Base-by-base conservation (phyloP, 2,113 vertebrate genomes). In the cattle (Bos taurus) region DNA sequence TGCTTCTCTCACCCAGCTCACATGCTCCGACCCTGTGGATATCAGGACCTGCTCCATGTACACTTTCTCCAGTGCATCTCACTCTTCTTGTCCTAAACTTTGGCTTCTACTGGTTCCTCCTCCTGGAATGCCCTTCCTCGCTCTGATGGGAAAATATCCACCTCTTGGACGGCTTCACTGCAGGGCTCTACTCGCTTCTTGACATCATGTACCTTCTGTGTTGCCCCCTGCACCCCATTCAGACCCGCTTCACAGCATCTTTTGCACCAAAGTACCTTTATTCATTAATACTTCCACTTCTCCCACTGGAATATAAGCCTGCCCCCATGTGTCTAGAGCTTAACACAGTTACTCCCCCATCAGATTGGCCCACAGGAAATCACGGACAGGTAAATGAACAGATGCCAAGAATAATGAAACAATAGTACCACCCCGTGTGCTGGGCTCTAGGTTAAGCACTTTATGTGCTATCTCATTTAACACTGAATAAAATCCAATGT, bases 221-320 rank as follows among this genome's bases (percentile, higher is more conserved):
- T 26, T 7, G 10, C 3, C 33, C 9, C 4, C 52, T 1, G 3
- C 7, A 54, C 16, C n/a, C 36, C 1, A 0, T 30, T 33, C 36
- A 28, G 33, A 46, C 14, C 15, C 52, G 16, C 21, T 71, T 71
- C 59, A 15, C 19, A 43, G 52, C 60, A 60, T 9, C 23, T 13
- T 62, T 15, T 28, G 13, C 26, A 50, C 33, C 33, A 33, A 80
- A 62, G n/a, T 33, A 16, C 23, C 15, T 60, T 92, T 48, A 7
- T 52, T 67, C 60, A 67, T 60, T 15, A 16, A 86, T 57, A 57
- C 10, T 57, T 25, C 21, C 40, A 4, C 62, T 25, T 57, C 52
- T 26, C 43, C 21, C 21, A 59, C 30, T 56, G n/a, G 80, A 60
- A 33, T 7, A 36, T 9, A 71, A 30, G 57, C 57, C 25, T 46